phyloP scores from a whole-genome alignment of 2,888 invertebrate species.

The Eupithecia dodoneata region DNA sequence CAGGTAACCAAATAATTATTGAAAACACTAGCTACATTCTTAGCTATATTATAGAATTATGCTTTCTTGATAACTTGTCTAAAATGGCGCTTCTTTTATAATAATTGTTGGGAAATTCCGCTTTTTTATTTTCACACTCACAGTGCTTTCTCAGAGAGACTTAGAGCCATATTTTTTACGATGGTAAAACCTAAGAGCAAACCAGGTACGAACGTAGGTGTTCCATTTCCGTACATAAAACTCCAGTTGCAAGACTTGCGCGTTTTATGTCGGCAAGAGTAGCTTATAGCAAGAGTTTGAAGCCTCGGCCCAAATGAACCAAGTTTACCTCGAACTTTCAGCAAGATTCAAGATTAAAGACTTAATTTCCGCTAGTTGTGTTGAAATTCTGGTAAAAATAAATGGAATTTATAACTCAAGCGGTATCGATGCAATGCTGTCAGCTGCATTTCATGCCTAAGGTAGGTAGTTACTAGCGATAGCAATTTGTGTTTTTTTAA shows the following conservation, averaged over 20 bases:
- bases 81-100: too few species aligned
- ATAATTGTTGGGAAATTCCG: too few species aligned
- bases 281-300: constrained; percentile 1
- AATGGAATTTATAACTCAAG: background rate
- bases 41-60: too few species aligned
- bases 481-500: background rate
- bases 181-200: background rate
- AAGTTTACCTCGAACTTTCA: constrained; percentile 37
- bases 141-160: background rate
- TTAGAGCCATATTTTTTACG: background rate
- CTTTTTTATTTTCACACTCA: too few species aligned
- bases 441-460: background rate
- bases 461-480: background rate
- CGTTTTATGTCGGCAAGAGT: constrained; percentile 12
- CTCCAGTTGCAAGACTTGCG: background rate
- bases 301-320: constrained; percentile 39
- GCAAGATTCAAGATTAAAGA: constrained; percentile 39
- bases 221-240: constrained; percentile 13
- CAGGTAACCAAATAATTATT: too few species aligned
- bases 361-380: constrained; percentile 42
- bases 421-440: background rate
- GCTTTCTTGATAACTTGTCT: too few species aligned
- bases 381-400: constrained; percentile 28
- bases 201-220: background rate
- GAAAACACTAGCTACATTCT: too few species aligned